Base-by-base conservation (phyloP, 2,888 invertebrate species). In the Rhopalosiphum nymphaeae region DNA sequence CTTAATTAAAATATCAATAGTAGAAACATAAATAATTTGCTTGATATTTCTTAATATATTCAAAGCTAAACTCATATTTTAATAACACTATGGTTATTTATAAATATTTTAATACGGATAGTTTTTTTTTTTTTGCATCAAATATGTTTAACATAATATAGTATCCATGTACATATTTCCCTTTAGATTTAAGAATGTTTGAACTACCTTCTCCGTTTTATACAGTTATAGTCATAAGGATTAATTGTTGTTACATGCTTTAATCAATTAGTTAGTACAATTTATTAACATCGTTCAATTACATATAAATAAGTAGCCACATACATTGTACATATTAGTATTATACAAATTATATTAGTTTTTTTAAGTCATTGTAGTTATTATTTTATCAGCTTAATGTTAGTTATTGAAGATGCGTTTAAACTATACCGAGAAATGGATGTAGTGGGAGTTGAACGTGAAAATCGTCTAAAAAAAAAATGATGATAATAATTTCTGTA, bases 341-440 rank as follows among this genome's bases (percentile, higher is more conserved):
- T 89, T 93, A 89, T 25, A 44, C 1, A 36, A 36, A 87, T 57
- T 57, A 44, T 91, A 36, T 56, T 85, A 85, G 53, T 91, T 29
- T 85, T 91, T 44, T 87, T 89, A 85, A 89, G 57, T 57, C 16
- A 90, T 46, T 61, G 93, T 90, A 90, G 93, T 85, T 85, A 85
- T 85, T 93, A 57, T 84, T 93, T 89, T 93, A 93, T 90, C 57
- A 85, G 93, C 93, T 93, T 90, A 21, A 53, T 90, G 84, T 57
- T 53, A 89, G 46, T 93, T 46, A 84, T 84, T 57, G 42, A 21
- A 78, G 67, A 56, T 29, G 92, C 42, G 5, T 88, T 78, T 56
- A 93, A 85, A 89, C 84, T 85, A 85, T 84, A 85, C 44, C 84
- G 53, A 78, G 53, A 53, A 89, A 93, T 86, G 93, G 89, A 89